Evolutionary conservation across 2,113 vertebrate species (phyloP).

Genomic region (Canis aureus): DNA sequence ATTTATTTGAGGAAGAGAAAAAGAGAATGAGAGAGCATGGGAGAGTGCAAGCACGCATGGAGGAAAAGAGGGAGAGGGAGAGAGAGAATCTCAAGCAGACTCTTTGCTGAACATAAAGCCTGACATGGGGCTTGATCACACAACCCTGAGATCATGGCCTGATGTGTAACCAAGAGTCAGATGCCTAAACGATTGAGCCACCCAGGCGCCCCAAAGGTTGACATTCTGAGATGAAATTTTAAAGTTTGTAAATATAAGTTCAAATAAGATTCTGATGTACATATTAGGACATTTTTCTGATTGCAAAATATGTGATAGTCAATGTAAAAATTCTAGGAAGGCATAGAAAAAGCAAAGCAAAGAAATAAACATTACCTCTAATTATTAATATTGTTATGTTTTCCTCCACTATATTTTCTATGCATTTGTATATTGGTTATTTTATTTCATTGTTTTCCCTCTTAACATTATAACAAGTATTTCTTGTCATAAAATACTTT

Average conservation of each 20-base stretch:
- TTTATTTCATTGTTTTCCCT: not conserved
- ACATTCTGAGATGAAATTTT: not conserved
- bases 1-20: not conserved
- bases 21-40: no score
- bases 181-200: not conserved
- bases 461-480: not conserved
- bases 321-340: not conserved
- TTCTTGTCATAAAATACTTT: not conserved
- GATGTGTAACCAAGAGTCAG: not conserved
- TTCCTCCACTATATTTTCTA: not conserved
- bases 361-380: not conserved
- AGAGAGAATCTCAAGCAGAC: not conserved
- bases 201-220: not conserved
- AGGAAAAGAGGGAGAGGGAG: not conserved
- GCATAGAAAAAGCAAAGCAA: not conserved
- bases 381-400: not conserved
- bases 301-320: not conserved
- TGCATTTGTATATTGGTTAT: not conserved
- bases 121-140: not conserved
- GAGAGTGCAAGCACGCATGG: not conserved
- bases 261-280: not conserved
- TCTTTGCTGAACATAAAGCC: not conserved
- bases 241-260: not conserved
- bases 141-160: not conserved
- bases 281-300: not conserved